Evolutionary conservation across 2,797 vertebrate genomes (phyloP).

Genomic region (Cossypha dichroa): DNA sequence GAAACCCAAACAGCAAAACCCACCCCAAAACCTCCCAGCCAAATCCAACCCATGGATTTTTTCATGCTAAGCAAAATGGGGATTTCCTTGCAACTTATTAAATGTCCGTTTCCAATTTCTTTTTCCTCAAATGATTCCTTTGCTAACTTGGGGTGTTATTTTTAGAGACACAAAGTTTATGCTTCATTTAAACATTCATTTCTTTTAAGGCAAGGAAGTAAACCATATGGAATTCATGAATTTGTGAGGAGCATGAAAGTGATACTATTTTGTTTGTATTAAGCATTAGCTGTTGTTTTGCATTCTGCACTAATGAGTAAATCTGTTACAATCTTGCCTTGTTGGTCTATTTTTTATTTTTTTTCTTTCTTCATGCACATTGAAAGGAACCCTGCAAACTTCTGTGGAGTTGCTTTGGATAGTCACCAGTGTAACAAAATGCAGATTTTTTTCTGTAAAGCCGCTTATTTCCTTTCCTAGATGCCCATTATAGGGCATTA

Average conservation of each 20-base stretch:
- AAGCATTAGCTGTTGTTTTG: conserved; percentile 19
- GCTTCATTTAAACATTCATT: conserved; percentile 1
- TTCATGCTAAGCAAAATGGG: not conserved
- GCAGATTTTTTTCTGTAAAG: conserved; percentile 27
- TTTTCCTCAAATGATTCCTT: not conserved
- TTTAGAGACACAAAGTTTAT: not conserved
- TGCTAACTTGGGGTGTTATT: not conserved
- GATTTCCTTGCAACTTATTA: conserved; percentile 13
- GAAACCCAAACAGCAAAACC: not conserved
- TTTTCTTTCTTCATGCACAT: not conserved
- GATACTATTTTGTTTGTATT: conserved; percentile 28
- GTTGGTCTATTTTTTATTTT: not conserved
- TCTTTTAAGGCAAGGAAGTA: conserved; percentile 14
- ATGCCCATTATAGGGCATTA: conserved; percentile 14
- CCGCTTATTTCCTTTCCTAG: not conserved
- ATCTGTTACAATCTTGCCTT: not conserved
- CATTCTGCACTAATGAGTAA: conserved; percentile 31
- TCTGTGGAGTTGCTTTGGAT: conserved; percentile 35
- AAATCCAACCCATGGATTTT: not conserved
- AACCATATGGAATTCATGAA: not conserved
- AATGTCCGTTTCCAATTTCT: not conserved
- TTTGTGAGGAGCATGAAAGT: conserved; percentile 20
- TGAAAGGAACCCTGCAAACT: conserved; percentile 25
- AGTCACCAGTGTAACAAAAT: not conserved
- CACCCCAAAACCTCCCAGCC: not conserved